phyloP scores from a whole-genome alignment of 37 sponge, comb jelly and placozoan species.

The Haliclona indistincta region DNA sequence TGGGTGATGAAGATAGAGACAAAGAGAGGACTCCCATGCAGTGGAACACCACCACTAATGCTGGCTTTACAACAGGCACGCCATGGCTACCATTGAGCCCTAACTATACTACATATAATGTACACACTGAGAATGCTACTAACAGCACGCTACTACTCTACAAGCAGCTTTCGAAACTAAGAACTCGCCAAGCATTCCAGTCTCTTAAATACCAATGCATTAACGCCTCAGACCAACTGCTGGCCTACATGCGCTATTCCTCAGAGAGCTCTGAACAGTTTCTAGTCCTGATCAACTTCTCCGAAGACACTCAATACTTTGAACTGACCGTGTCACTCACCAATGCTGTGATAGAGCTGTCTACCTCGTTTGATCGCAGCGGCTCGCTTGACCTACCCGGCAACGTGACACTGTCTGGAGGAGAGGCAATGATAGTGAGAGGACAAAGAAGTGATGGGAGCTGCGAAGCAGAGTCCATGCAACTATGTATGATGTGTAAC shows the following conservation, averaged over 20 bases:
- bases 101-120: constrained; percentile 60
- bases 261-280: constrained; percentile 10
- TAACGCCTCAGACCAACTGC: constrained; percentile 26
- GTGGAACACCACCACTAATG: constrained; percentile 65
- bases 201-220: constrained; percentile 18
- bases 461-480: too few species aligned
- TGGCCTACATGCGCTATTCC: constrained; percentile 56
- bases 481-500: too few species aligned
- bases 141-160: constrained; percentile 62
- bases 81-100: constrained; percentile 88
- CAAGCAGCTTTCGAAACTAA: constrained; percentile 38
- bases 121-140: constrained; percentile 41
- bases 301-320: background rate
- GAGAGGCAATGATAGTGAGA: constrained; percentile 27
- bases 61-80: constrained; percentile 68
- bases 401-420: background rate
- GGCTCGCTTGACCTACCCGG: background rate
- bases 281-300: constrained; percentile 68
- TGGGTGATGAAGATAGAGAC: constrained; percentile 56
- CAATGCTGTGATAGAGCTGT: background rate
- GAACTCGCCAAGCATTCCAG: constrained; percentile 26
- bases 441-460: too few species aligned
- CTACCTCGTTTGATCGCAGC: background rate
- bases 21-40: constrained; percentile 91
- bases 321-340: constrained; percentile 1